Evolutionary conservation across 2,113 vertebrate genomes (phyloP), one percentile per base, ranked within the genome.

Genomic region (Nymphicus hollandicus): DNA sequence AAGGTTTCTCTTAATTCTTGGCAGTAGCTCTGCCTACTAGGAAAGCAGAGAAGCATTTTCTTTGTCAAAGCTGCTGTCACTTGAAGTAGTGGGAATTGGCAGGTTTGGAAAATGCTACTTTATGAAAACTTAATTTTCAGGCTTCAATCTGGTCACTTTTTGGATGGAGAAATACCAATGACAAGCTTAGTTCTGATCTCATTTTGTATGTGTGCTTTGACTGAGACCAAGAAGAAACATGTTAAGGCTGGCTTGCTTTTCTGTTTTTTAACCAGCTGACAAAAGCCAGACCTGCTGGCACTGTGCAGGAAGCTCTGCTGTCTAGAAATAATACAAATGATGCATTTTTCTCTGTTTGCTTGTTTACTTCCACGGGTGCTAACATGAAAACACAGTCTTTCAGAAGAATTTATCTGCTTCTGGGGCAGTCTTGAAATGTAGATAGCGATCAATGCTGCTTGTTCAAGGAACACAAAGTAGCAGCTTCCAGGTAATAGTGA

Each of bases 11-110:
- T 69, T 69, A 35, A 41, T 56, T 89, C 85, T 73, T 92, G 87
- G 73, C 81, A 84, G 81, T 44, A 76, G 46, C 55, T 92, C 16
- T 69, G 53, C 69, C 49, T 73, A 5, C 53, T 37, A 22, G 55
- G 65, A 65, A 44, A 47, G 55, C 39, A 66, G 43, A 68, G 33
- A n/a, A 86, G 58, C 43, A 4, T 88, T 93, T 95, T 71, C 52
- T 74, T 91, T 91, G 61, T 91, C 85, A 82, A 71, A 82, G 37
- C 58, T 78, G 56, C 87, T 93, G 37, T 95, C 70, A 44, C 79
- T 89, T 73, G 63, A 65, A 82, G 43, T 23, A 60, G 23, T 49
- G 73, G 29, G 58, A 89, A n/a, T 60, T 91, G 73, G 69, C 58
- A 70, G 55, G 20, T 77, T 70, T 56, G 53, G 81, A 64, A 89